Evolutionary conservation across 2,797 vertebrate species (phyloP).

Genomic region (Poecile montanus): DNA sequence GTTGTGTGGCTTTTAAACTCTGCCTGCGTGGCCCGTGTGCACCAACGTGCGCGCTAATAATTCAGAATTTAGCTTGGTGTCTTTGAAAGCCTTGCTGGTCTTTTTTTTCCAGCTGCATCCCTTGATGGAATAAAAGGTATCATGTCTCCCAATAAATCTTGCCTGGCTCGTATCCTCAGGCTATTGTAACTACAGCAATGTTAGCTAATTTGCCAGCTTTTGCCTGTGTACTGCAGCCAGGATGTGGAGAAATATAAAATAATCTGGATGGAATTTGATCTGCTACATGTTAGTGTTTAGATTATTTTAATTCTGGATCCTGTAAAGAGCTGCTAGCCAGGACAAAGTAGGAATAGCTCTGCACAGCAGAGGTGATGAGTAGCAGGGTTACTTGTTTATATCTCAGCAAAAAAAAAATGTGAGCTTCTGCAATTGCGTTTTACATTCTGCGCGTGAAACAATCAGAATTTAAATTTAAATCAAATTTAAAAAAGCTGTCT

Average conservation of each 20-base stretch:
- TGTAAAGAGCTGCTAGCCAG: background rate
- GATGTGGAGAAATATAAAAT: background rate
- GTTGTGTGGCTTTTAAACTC: background rate
- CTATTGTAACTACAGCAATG: background rate
- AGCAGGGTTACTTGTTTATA: background rate
- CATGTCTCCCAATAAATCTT: background rate
- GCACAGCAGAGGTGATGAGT: background rate
- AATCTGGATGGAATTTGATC: background rate
- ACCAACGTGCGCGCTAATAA: background rate
- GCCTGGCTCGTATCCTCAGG: background rate
- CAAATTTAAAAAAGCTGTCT: background rate
- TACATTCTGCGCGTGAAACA: background rate
- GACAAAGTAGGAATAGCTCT: background rate
- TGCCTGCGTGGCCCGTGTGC: background rate
- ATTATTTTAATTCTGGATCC: background rate
- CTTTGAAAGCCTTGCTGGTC: background rate
- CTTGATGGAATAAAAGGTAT: background rate
- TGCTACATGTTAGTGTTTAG: background rate
- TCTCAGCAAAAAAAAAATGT: background rate
- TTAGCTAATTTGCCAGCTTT: background rate
- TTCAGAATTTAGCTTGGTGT: background rate
- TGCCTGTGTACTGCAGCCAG: background rate
- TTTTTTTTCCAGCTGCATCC: background rate
- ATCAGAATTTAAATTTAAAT: background rate
- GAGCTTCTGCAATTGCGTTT: background rate